A percentile compares a stretch with the other conserved stretches of the same genome.
phyloP scores from a whole-genome alignment of 2,797 vertebrate species.

The Pseudochaenichthys georgianus region DNA sequence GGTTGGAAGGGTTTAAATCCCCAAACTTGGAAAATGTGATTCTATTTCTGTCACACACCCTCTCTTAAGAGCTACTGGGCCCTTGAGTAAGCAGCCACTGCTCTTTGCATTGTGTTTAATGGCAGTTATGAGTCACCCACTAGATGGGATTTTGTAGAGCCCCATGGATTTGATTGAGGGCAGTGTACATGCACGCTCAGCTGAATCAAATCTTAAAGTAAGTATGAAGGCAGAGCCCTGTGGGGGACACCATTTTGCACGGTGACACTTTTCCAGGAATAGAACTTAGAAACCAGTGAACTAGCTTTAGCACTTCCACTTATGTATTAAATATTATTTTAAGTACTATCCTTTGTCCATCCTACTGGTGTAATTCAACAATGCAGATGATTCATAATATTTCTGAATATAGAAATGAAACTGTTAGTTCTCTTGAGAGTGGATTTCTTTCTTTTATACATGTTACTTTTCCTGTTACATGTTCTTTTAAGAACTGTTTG shows the following conservation, averaged over 20 bases:
- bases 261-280: constrained; percentile 25
- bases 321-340: constrained; percentile 57
- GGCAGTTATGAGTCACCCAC: constrained; percentile 51
- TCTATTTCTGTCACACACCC: neutral
- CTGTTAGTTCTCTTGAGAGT: neutral
- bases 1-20: neutral
- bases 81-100: constrained; percentile 31
- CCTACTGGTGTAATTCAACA: constrained; percentile 5
- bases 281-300: constrained; percentile 33
- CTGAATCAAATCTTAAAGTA: constrained; percentile 32
- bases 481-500: too few species aligned
- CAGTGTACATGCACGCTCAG: constrained; percentile 29
- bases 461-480: too few species aligned
- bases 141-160: constrained; percentile 38
- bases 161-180: constrained; percentile 37
- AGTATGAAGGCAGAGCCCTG: constrained; percentile 24
- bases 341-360: constrained; percentile 24
- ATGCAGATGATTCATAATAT: constrained; percentile 28
- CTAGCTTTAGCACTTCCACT: constrained; percentile 47
- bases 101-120: constrained; percentile 52
- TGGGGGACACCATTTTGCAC: constrained; percentile 22
- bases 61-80: constrained; percentile 5
- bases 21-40: neutral
- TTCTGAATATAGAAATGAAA: constrained; percentile 5
- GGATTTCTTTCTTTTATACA: too few species aligned